phyloP scores from a whole-genome alignment of 2,888 invertebrate species.

The Diarsia mendica region DNA sequence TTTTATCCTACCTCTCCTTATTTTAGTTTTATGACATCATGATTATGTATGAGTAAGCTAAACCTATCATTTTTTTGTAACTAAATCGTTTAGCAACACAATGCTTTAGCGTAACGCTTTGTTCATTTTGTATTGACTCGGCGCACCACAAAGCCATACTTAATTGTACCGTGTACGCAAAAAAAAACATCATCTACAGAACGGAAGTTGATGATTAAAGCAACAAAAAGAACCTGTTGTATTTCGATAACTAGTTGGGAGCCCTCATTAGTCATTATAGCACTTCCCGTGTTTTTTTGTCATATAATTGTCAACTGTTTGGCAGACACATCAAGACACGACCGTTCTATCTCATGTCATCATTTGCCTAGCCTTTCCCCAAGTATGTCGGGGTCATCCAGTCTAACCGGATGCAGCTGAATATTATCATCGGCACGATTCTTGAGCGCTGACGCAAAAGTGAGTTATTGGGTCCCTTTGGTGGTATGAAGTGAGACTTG shows the following conservation, averaged over 20 bases:
- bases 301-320: neutral
- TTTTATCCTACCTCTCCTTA: neutral
- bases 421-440: too few relatives aligned
- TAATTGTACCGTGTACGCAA: neutral
- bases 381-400: too few relatives aligned
- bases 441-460: too few relatives aligned
- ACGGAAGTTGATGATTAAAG: neutral
- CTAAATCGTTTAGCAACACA: neutral
- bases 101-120: slow-evolving; percentile 6
- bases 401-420: too few relatives aligned
- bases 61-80: slow-evolving; percentile 10
- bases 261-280: neutral
- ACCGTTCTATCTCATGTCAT: neutral
- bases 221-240: neutral
- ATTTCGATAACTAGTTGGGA: neutral
- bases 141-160: neutral
- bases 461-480: too few relatives aligned
- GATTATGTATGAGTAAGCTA: neutral
- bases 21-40: neutral
- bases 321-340: too few relatives aligned
- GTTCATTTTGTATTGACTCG: slow-evolving; percentile 14
- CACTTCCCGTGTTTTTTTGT: neutral
- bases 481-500: too few relatives aligned
- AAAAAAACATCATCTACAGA: neutral
- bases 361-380: too few relatives aligned